These are phyloP conservation scores for Gambusia yucatana DNA, from an alignment of 2,797 vertebrate genomes.

Conservation along the genomic window DNA sequence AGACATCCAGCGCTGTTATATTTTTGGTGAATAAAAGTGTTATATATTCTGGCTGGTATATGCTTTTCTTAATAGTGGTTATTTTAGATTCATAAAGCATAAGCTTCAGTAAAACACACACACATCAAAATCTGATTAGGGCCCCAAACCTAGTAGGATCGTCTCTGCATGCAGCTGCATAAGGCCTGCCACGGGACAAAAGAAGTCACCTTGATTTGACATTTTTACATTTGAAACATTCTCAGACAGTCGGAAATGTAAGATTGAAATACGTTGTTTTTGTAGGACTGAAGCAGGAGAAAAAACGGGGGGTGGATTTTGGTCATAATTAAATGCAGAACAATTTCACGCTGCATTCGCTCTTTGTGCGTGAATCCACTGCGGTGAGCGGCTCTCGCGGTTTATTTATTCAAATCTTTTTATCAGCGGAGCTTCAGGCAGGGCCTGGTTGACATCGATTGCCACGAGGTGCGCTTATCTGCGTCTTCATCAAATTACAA, in stretches of 20 bases:
- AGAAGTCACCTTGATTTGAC: slow-evolving; percentile 58
- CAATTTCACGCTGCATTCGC: background rate
- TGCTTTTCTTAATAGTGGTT: background rate
- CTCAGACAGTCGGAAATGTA: background rate
- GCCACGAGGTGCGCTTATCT: slow-evolving; percentile 55
- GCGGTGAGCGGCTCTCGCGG: slow-evolving; percentile 7
- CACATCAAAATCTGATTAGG: background rate
- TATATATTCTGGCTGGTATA: background rate
- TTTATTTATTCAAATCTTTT: slow-evolving; percentile 74
- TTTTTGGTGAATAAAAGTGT: background rate
- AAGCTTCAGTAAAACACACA: background rate
- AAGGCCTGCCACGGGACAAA: slow-evolving; percentile 22
- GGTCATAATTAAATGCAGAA: slow-evolving; percentile 7
- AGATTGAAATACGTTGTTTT: background rate
- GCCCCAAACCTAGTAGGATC: background rate
- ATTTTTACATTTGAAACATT: slow-evolving; percentile 4
- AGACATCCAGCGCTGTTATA: background rate
- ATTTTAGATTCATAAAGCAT: background rate
- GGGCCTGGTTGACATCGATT: slow-evolving; percentile 57
- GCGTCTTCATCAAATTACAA: slow-evolving; percentile 33
- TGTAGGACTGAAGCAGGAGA: background rate
- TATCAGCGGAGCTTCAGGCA: slow-evolving; percentile 67
- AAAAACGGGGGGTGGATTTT: background rate
- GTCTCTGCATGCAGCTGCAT: background rate
- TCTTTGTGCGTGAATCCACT: slow-evolving; percentile 1